Evolutionary conservation across 2,113 vertebrate genomes (phyloP).

Genomic region (Poeciliopsis occidentalis): DNA sequence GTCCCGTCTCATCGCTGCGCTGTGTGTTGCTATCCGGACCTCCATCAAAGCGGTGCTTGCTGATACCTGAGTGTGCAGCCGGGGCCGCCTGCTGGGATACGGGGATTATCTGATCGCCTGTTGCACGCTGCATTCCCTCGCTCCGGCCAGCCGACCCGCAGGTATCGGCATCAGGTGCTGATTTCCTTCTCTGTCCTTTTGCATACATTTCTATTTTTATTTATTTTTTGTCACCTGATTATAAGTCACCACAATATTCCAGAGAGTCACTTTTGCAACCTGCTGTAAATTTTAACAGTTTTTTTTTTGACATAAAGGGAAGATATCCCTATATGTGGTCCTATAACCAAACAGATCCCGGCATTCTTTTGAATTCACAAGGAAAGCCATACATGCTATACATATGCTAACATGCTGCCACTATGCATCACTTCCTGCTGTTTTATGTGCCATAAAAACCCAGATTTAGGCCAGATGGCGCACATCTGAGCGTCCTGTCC

Average conservation of each 20-base stretch:
- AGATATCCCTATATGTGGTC: no score
- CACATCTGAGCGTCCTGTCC: no score
- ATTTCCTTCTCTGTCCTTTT: conserved; percentile 21
- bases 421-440: no score
- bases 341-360: conserved; percentile 4
- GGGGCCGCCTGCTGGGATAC: conserved; percentile 44
- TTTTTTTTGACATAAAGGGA: neutral
- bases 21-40: conserved; percentile 53
- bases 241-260: conserved; percentile 2
- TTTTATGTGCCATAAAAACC: no score
- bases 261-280: conserved; percentile 44
- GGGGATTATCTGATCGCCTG: conserved; percentile 74
- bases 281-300: no score
- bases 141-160: conserved; percentile 35
- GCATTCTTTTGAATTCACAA: neutral
- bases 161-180: conserved; percentile 44
- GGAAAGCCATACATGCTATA: conserved; percentile 10
- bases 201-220: neutral
- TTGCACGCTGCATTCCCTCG: conserved; percentile 42
- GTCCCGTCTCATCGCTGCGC: conserved; percentile 26
- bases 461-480: no score
- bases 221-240: conserved; percentile 39
- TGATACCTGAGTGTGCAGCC: conserved; percentile 44
- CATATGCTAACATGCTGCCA: conserved; percentile 2
- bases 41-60: conserved; percentile 54